These are phyloP conservation scores for Noctua fimbriata DNA, from an alignment of 2,888 invertebrate species.

Conservation along the genomic window DNA sequence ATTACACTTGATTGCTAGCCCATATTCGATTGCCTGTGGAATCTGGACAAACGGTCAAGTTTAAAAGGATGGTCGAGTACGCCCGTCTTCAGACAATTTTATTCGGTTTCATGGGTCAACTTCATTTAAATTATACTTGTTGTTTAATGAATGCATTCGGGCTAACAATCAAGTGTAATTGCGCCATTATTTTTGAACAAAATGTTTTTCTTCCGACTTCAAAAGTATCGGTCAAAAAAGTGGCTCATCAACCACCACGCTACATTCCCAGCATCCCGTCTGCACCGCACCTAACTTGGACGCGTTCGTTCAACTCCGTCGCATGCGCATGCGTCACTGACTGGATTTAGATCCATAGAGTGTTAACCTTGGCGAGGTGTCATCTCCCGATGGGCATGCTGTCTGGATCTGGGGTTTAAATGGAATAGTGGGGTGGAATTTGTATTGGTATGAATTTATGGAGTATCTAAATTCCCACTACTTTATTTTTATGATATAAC, in stretches of 20 bases:
- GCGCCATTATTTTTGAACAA: background rate
- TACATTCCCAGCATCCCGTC: conserved; percentile 33
- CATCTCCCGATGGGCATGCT: conserved; percentile 45
- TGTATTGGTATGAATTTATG: background rate
- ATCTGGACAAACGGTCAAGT: background rate
- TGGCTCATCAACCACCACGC: conserved; percentile 6
- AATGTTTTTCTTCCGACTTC: background rate
- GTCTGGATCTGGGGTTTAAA: conserved; percentile 16
- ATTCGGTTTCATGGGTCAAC: too few relatives aligned
- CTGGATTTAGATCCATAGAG: conserved; percentile 63
- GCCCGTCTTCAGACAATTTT: too few relatives aligned
- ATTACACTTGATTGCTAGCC: background rate
- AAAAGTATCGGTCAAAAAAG: conserved; percentile 4
- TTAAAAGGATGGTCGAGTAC: too few relatives aligned
- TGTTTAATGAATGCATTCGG: background rate
- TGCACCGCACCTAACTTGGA: conserved; percentile 30
- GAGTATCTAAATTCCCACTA: background rate
- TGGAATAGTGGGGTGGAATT: conserved; percentile 17
- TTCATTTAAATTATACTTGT: background rate
- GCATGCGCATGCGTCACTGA: conserved; percentile 65
- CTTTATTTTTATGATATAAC: background rate
- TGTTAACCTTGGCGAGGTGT: conserved; percentile 66
- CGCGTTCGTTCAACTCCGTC: conserved; percentile 65
- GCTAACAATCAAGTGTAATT: background rate
- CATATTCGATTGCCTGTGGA: background rate